Conservation (phyloP, 2,797 vertebrate genomes). For the Diplodus puntazzo region DNA sequence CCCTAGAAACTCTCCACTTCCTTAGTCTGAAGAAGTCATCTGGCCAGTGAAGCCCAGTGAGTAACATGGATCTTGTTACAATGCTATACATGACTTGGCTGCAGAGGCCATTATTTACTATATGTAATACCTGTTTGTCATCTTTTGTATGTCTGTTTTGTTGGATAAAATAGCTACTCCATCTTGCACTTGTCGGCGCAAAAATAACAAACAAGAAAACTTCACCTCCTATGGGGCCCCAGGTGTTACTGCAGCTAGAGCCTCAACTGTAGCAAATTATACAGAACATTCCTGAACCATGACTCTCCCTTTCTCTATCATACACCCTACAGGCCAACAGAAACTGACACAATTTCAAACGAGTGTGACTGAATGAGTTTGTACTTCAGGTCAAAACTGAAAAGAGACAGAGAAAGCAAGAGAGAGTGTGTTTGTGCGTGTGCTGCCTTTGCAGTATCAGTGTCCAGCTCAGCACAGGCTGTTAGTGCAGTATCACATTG, state of each 20-base stretch:
- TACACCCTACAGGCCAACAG: slow-evolving; percentile 36
- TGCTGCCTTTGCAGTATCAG: not conserved
- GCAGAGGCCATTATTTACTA: not conserved
- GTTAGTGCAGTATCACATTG: slow-evolving; percentile 47
- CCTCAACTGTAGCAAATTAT: slow-evolving; percentile 50
- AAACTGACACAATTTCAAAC: slow-evolving; percentile 20
- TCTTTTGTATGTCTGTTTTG: not conserved
- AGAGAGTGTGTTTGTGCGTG: not conserved
- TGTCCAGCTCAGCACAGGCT: slow-evolving; percentile 45
- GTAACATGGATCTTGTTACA: not conserved
- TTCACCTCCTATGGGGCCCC: slow-evolving; percentile 42
- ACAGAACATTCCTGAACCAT: slow-evolving; percentile 67
- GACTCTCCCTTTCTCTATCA: slow-evolving; percentile 29
- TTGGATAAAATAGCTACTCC: not conserved
- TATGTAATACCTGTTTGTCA: too few species aligned
- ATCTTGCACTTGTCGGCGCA: not conserved
- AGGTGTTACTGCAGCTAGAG: slow-evolving; percentile 57
- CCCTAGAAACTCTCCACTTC: not conserved
- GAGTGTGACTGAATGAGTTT: not conserved
- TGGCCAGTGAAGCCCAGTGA: not conserved
- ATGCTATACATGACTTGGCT: too few species aligned
- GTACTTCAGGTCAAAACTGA: not conserved
- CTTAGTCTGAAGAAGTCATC: not conserved
- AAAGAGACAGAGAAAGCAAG: not conserved
- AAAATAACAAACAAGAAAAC: slow-evolving; percentile 15